phyloP scores from a whole-genome alignment of 2,113 vertebrate genomes.

The Ictalurus furcatus region DNA sequence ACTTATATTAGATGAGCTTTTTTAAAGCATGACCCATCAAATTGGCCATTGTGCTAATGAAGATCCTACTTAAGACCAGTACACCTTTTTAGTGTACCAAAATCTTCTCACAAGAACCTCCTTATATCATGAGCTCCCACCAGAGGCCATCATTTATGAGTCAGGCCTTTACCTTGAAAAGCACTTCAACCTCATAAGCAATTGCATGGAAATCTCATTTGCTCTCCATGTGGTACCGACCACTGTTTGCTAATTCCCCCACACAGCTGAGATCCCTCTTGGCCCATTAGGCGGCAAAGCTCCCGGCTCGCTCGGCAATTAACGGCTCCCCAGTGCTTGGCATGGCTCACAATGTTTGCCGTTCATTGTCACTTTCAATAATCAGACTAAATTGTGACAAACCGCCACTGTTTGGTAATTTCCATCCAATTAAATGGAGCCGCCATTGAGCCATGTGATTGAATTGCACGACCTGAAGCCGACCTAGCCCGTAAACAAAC shows the following conservation, averaged over 20 bases:
- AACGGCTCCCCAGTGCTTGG: slow-evolving; percentile 56
- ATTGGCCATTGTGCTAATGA: neutral
- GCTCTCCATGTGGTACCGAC: slow-evolving; percentile 36
- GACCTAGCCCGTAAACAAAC: slow-evolving; percentile 46
- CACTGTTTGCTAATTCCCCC: slow-evolving; percentile 50
- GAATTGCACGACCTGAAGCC: slow-evolving; percentile 62
- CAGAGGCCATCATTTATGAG: slow-evolving; percentile 37
- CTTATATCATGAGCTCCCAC: neutral
- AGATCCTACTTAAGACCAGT: neutral
- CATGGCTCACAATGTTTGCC: slow-evolving; percentile 57
- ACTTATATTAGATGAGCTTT: neutral
- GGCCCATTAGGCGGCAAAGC: slow-evolving; percentile 50
- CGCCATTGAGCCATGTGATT: slow-evolving; percentile 59
- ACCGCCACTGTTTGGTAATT: slow-evolving; percentile 57
- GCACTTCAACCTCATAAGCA: slow-evolving; percentile 17
- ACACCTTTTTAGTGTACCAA: slow-evolving; percentile 11
- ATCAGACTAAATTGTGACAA: slow-evolving; percentile 55
- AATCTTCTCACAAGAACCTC: slow-evolving; percentile 51
- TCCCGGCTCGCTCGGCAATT: slow-evolving; percentile 59
- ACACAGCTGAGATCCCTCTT: slow-evolving; percentile 52
- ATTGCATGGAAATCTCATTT: slow-evolving; percentile 51
- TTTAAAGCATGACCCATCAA: neutral
- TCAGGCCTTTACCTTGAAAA: slow-evolving; percentile 22
- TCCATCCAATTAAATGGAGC: slow-evolving; percentile 69
- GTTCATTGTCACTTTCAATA: slow-evolving; percentile 68